These are phyloP conservation scores for Acanthurus tractus DNA, from an alignment of 2,797 vertebrate genomes.

Conservation along the genomic window DNA sequence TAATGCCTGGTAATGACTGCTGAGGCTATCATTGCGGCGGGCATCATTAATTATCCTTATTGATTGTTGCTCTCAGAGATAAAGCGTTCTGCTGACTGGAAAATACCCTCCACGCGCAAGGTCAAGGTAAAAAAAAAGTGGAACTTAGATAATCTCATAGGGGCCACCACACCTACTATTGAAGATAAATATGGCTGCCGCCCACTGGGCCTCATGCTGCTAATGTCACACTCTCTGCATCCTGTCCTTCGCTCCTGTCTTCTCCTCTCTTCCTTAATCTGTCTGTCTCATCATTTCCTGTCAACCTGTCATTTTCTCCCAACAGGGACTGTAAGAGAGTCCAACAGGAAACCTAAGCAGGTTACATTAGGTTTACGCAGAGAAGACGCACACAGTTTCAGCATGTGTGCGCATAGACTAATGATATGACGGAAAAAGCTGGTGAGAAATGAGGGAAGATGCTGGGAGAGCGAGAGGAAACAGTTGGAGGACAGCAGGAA, in stretches of 20 bases:
- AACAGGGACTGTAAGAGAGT: conserved; percentile 28
- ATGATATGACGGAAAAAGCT: conserved; percentile 59
- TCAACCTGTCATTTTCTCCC: conserved; percentile 44
- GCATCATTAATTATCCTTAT: conserved; percentile 99
- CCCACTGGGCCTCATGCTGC: background rate
- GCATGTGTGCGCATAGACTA: conserved; percentile 60
- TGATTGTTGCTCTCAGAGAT: conserved; percentile 99
- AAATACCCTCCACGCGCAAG: conserved; percentile 97
- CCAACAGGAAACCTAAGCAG: conserved; percentile 44
- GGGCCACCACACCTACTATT: conserved; percentile 87
- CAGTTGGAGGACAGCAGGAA: conserved; percentile 41
- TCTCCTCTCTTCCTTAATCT: conserved; percentile 44
- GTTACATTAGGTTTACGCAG: background rate
- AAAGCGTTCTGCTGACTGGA: conserved; percentile 99
- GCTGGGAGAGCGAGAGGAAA: conserved; percentile 31
- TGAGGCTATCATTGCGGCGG: conserved; percentile 99
- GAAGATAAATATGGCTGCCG: conserved; percentile 90
- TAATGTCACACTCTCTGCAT: conserved; percentile 35
- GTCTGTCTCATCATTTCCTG: conserved; percentile 42
- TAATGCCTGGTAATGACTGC: conserved; percentile 99
- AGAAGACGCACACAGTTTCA: conserved; percentile 12
- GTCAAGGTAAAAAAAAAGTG: conserved; percentile 95
- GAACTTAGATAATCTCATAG: conserved; percentile 89
- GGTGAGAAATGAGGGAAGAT: conserved; percentile 22
- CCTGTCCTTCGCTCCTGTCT: conserved; percentile 36